Percentiles rank a stretch among this genome's conserved stretches.
Evolutionary conservation across 2,797 vertebrate species (phyloP).

Genomic region (Pipistrellus kuhlii): DNA sequence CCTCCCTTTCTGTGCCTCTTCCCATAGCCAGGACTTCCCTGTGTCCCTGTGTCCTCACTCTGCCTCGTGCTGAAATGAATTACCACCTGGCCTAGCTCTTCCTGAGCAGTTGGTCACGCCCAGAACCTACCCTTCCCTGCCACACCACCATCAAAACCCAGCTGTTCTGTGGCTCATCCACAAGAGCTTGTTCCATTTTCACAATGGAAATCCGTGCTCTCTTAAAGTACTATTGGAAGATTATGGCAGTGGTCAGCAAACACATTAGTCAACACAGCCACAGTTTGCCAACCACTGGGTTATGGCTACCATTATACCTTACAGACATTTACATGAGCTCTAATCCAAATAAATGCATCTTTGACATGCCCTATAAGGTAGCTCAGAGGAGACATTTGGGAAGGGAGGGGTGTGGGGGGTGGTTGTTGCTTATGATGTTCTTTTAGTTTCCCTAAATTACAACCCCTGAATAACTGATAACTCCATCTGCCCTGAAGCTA

Average conservation of each 20-base stretch:
- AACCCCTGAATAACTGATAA: not conserved
- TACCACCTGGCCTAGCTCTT: not conserved
- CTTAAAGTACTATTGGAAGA: not conserved
- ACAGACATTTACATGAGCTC: not conserved
- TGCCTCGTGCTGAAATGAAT: not conserved
- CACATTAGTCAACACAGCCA: no score
- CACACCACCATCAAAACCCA: not conserved
- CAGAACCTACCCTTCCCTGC: not conserved
- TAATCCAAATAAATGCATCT: not conserved
- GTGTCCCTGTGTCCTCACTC: not conserved
- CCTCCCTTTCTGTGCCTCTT: not conserved
- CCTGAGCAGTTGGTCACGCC: not conserved
- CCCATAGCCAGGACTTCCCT: not conserved
- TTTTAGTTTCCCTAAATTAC: not conserved
- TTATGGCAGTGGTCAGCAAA: no score
- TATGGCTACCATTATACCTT: accelerated
- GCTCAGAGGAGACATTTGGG: not conserved
- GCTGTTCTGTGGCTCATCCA: not conserved
- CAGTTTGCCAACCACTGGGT: no score
- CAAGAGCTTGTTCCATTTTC: not conserved
- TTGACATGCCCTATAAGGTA: not conserved
- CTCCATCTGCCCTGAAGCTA: not conserved
- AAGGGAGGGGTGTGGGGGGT: no score
- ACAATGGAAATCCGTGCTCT: not conserved
- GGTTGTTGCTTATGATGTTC: not conserved